Conservation (phyloP, 1,140 invertebrate species). For the Camponotus floridanus region DNA sequence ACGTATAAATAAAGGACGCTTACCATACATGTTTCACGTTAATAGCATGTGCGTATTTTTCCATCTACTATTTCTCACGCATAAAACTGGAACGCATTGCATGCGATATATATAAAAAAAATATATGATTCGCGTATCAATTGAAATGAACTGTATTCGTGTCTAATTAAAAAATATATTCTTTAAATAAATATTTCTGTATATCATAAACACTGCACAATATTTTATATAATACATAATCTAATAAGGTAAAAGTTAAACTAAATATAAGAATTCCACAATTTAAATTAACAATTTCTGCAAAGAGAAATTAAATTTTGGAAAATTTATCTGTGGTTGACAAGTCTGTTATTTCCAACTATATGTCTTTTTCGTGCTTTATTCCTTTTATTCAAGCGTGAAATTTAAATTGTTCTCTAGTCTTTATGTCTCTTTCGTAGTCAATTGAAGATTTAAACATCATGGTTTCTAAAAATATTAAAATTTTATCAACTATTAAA, state of each 20-base stretch:
- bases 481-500: neutral
- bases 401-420: conserved; percentile 1
- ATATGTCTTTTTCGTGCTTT: conserved; percentile 2
- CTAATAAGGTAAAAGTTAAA: neutral
- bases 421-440: neutral
- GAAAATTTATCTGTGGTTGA: conserved; percentile 8
- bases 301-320: neutral
- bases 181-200: conserved; percentile 20
- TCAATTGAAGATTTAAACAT: conserved; percentile 7
- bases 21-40: neutral
- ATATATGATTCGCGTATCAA: conserved; percentile 15
- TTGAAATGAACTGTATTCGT: conserved; percentile 43
- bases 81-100: neutral
- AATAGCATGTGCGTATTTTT: conserved; percentile 18
- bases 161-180: conserved; percentile 33
- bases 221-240: conserved; percentile 21
- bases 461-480: neutral
- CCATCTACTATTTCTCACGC: neutral
- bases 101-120: neutral
- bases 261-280: neutral
- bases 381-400: neutral
- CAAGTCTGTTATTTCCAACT: neutral
- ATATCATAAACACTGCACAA: neutral
- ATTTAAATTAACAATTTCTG: neutral
- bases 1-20: conserved; percentile 22